Evolutionary conservation across 2,888 invertebrate species (phyloP), one percentile per base, ranked within the genome.

Genomic region (Agrotis segetum): DNA sequence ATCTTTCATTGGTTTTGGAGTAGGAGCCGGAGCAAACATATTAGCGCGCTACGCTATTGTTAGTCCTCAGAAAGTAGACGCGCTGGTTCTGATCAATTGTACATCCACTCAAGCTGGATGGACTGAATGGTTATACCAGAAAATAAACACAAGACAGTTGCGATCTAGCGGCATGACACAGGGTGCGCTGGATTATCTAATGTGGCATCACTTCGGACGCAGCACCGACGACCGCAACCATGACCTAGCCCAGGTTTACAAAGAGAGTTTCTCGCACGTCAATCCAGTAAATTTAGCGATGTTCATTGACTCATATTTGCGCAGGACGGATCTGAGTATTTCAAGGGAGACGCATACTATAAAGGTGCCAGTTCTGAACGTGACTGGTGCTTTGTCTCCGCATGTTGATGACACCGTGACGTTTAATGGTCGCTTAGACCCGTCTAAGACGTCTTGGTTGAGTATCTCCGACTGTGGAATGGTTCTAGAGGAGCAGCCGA

Each of bases 41-140:
- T 96, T 99, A 84, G 97, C 99, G 61, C 98, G 99, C 85, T 99
- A 99, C 92, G 98, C 99, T 68, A 96, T 99, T 74, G 96, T 96
- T 78, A 97, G 98, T 92, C 98, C 99, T 44, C 98, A 98, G 84
- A 98, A 98, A 95, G 97, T 99, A 56, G 98, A 99, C 87, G 99
- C 99, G 11, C 96, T 99, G 78, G 98, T 99, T 88, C 96, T 99
- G 86, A 97, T 99, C 87, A 99, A 99, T 93, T 99, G 99, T 91
- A 98, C 98, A 13, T 99, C 99, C 34, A 98, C 98, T 74, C 98
- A 98, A 90, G 98, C 99, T 19, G 99, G 99, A 19, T 99, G 99
- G 99, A 98, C 99, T 81, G 99, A 99, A 94, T 99, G 99, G 99
- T 99, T 99, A 56, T 99, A 99, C 93, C 99, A 99, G 96, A 99